phyloP scores from a whole-genome alignment of 2,113 vertebrate genomes.

The Mixornis gularis region DNA sequence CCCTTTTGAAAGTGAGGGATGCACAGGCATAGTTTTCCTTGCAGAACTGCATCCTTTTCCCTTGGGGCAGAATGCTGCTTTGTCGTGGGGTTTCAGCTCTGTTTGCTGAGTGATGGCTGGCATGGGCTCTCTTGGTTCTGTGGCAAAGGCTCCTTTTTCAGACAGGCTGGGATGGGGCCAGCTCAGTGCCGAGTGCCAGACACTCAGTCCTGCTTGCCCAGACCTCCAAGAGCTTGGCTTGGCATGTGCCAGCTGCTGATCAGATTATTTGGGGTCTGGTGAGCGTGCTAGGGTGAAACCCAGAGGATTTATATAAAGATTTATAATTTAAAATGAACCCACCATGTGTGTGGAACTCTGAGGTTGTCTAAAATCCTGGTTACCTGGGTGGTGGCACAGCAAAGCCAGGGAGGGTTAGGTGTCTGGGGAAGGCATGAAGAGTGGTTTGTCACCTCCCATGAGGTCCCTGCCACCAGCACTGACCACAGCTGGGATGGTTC shows the following conservation, averaged over 20 bases:
- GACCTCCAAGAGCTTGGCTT: neutral
- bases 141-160: neutral
- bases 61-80: neutral
- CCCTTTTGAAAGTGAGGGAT: neutral
- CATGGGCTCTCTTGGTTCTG: rapidly evolving
- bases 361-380: neutral
- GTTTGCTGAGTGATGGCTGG: neutral
- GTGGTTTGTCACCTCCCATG: rapidly evolving
- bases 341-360: rapidly evolving
- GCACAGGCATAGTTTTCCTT: neutral
- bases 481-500: neutral
- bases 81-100: neutral
- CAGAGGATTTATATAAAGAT: too few species aligned
- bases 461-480: neutral
- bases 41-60: neutral
- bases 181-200: rapidly evolving
- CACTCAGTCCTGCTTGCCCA: neutral
- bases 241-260: rapidly evolving
- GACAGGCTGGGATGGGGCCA: neutral
- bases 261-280: neutral
- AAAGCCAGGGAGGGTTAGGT: neutral
- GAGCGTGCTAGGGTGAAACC: rapidly evolving
- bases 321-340: neutral
- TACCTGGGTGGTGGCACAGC: neutral
- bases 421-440: neutral